A percentile compares a stretch with the other conserved stretches of the same genome.
These are phyloP conservation scores for Deilephila porcellus DNA, from an alignment of 2,888 invertebrate genomes.

Conservation along the genomic window DNA sequence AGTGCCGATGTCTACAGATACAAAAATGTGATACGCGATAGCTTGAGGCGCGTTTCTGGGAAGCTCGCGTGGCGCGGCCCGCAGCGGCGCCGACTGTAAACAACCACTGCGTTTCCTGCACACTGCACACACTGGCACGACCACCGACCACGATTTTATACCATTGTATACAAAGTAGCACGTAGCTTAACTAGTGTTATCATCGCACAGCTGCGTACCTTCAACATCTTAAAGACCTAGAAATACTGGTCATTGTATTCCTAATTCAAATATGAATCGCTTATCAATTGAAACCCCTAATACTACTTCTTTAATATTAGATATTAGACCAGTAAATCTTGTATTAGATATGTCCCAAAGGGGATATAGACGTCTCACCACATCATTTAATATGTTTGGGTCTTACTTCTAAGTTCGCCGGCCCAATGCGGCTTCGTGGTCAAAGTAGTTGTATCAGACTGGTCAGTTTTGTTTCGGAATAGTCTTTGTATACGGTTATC, in stretches of 20 bases:
- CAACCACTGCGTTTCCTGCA: constrained; percentile 12
- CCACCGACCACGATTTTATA: constrained; percentile 4
- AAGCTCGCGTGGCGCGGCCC: not conserved
- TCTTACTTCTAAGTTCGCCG: too few relatives aligned
- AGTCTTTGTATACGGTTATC: too few relatives aligned
- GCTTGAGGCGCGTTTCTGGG: constrained; percentile 15
- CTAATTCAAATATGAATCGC: too few relatives aligned
- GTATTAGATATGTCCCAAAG: too few relatives aligned
- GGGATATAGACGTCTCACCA: too few relatives aligned
- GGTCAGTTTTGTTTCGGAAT: too few relatives aligned
- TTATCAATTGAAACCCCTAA: too few relatives aligned
- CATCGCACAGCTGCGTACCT: not conserved
- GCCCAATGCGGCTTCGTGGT: too few relatives aligned
- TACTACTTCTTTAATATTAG: too few relatives aligned
- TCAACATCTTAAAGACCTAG: not conserved
- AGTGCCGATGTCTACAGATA: not conserved
- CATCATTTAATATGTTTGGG: too few relatives aligned
- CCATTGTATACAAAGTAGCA: not conserved
- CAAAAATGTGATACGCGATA: constrained; percentile 18
- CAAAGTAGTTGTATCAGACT: too few relatives aligned
- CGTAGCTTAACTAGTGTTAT: not conserved
- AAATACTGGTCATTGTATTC: not conserved
- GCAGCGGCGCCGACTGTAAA: constrained; percentile 14
- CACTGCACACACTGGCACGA: not conserved
- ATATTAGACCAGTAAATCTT: too few relatives aligned